Evolutionary conservation across 1,140 invertebrate genomes (phyloP), one percentile per base, ranked within the genome.

Genomic region (Sinella curviseta): DNA sequence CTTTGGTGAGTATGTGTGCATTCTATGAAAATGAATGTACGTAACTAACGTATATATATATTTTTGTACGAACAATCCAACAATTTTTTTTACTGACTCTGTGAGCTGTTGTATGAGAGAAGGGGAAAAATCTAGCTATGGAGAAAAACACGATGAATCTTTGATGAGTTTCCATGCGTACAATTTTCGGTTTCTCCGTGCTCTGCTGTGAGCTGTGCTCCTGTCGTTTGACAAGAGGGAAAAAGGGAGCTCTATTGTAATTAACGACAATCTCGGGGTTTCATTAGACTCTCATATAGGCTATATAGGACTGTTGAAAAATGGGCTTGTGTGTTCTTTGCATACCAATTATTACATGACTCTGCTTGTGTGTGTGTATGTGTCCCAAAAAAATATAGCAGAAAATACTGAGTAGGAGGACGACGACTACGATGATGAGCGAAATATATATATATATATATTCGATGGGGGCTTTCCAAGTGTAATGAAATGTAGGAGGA

Each of bases 211-310:
- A n/a, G n/a, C n/a, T n/a, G n/a, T 17, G 16, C 8, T 26, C 24
- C 57, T 48, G 20, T n/a, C 57, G 31, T 33, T 70, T 70, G 65
- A 70, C 30, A 70, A 70, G 65, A 70, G 65, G 31, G 30, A 60
- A n/a, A 60, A 26, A 60, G 55, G 8, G 65, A 24, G 31, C 26
- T 70, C 65, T 70, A 70, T 70, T 70, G 65, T 70, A 70, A 70
- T 70, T 70, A 70, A 70, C 65, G 65, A 70, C 65, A 70, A 70
- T 70, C 65, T 70, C 65, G 31, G 65, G 65, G 65, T 33, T 70
- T 70, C 65, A 70, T 70, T 70, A 70, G 24, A 31, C 65, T 70
- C 8, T 26, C 4, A 26, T n/a, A 14, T 8, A 4, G 57, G 8
- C 65, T 33, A 70, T 24, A 31, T 24, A 3, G 12, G 12, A 24